Evolutionary conservation across 2,797 vertebrate genomes (phyloP).

Genomic region (Halcyon chelicuti): DNA sequence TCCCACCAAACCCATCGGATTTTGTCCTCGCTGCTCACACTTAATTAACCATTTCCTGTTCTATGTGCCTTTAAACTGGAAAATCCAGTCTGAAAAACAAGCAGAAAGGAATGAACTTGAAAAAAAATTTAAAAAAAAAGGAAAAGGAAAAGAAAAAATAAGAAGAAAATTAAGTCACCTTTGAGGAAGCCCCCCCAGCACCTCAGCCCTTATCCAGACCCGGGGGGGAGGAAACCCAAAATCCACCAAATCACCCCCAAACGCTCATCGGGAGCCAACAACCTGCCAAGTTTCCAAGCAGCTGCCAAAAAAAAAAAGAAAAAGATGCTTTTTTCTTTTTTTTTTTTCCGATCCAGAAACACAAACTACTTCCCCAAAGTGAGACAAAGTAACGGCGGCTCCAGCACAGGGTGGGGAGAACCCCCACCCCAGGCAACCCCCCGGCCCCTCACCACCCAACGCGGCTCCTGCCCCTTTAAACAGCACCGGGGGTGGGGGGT

Average conservation of each 20-base stretch:
- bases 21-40: conserved; percentile 3
- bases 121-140: background rate
- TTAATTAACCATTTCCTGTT: conserved; percentile 64
- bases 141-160: too few relatives aligned
- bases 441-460: background rate
- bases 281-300: background rate
- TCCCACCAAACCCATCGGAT: background rate
- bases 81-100: conserved; percentile 49
- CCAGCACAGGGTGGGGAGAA: too few relatives aligned
- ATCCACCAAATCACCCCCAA: background rate
- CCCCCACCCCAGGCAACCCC: too few relatives aligned
- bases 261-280: background rate
- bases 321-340: background rate
- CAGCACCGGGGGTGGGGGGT: background rate
- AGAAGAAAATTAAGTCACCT: background rate
- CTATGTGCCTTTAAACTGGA: conserved; percentile 13
- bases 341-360: background rate
- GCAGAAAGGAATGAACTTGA: background rate
- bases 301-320: background rate
- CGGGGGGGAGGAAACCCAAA: too few relatives aligned
- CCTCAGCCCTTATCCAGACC: background rate
- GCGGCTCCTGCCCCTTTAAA: conserved; percentile 33
- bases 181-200: background rate
- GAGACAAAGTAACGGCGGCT: background rate
- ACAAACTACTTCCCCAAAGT: background rate